These are phyloP conservation scores for Phrynocephalus versicolor DNA, from an alignment of 2,113 vertebrate genomes.

Conservation along the genomic window DNA sequence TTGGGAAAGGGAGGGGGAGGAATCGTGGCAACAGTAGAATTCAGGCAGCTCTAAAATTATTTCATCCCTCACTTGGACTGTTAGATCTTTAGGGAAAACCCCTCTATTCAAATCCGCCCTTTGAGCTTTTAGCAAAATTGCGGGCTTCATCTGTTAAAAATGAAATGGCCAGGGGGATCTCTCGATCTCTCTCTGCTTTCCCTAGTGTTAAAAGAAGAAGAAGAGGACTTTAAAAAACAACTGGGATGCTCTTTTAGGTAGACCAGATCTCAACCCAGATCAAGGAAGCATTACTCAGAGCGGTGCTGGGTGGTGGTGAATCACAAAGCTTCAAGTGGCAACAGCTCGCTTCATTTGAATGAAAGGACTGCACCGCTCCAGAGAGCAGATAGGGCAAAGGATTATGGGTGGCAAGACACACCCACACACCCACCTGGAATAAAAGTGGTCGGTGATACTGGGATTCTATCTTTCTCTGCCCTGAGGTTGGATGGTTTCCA, in stretches of 20 bases:
- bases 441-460: neutral
- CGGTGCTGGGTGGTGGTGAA: neutral
- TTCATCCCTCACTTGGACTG: neutral
- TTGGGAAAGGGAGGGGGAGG: no score
- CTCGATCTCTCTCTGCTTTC: neutral
- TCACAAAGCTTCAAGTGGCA: neutral
- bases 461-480: neutral
- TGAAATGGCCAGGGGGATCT: neutral
- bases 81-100: neutral
- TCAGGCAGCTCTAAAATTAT: neutral
- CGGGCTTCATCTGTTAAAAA: neutral
- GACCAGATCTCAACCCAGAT: neutral
- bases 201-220: neutral
- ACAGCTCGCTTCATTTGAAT: neutral
- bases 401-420: neutral
- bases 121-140: neutral
- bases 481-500: neutral
- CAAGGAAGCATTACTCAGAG: neutral
- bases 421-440: neutral
- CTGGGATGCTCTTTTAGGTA: neutral
- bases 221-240: no score
- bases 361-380: neutral
- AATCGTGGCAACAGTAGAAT: neutral
- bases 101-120: neutral
- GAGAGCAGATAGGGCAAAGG: no score